phyloP scores from a whole-genome alignment of 2,113 vertebrate genomes.

The Pelusios castaneus region DNA sequence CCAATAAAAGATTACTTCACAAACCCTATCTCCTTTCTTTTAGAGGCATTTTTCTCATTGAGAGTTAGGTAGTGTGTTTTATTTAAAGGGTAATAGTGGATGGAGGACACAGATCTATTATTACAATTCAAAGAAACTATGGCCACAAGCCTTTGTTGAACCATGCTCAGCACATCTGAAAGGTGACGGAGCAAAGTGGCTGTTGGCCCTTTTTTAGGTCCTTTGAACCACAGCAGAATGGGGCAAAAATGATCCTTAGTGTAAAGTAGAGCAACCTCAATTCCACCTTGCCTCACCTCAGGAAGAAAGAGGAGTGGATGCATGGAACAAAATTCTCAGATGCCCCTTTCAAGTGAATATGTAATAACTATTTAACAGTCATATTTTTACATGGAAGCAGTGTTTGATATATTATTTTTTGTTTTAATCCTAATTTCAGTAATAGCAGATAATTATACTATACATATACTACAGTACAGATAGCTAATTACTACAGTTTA shows the following conservation, averaged over 20 bases:
- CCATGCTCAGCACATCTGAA: background rate
- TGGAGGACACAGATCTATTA: background rate
- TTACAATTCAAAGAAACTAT: background rate
- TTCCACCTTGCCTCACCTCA: no score
- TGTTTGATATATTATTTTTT: background rate
- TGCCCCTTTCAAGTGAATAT: background rate
- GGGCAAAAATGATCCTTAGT: background rate
- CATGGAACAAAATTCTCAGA: background rate
- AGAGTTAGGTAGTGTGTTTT: background rate
- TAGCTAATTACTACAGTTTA: conserved; percentile 10
- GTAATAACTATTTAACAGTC: background rate
- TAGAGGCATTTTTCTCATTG: background rate
- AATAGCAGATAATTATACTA: background rate
- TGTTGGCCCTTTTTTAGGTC: background rate
- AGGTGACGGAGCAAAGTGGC: background rate
- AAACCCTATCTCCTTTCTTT: accelerated
- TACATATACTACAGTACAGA: background rate
- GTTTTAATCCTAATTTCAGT: background rate
- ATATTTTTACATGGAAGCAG: background rate
- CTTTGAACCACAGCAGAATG: background rate
- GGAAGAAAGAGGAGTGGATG: background rate
- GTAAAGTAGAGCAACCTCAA: background rate
- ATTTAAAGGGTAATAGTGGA: background rate
- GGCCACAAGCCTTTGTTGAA: background rate
- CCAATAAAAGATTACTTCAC: background rate